These are phyloP conservation scores for Eristalis tenax DNA, from an alignment of 2,888 invertebrate genomes.

Conservation along the genomic window DNA sequence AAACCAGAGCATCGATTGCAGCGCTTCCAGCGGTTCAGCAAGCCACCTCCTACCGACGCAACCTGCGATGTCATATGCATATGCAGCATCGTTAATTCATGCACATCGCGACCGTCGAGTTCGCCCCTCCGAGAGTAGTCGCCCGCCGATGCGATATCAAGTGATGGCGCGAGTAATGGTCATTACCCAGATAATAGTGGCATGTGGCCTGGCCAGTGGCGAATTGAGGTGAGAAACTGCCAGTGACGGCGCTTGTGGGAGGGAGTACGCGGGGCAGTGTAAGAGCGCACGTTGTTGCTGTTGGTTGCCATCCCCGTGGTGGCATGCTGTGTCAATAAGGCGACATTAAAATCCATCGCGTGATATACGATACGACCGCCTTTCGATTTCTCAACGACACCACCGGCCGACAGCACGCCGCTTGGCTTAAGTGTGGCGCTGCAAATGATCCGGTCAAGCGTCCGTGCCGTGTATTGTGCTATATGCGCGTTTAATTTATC, in stretches of 20 bases:
- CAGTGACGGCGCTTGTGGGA: conserved; percentile 42
- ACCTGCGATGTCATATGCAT: not conserved
- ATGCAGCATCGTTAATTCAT: not conserved
- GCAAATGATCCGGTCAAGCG: conserved; percentile 33
- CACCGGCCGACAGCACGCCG: not conserved
- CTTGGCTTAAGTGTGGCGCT: not conserved
- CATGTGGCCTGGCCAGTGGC: conserved; percentile 32
- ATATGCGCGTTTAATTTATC: conserved; percentile 47
- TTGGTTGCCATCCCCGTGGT: conserved; percentile 39
- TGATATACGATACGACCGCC: conserved; percentile 71
- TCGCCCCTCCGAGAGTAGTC: not conserved
- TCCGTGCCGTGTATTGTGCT: conserved; percentile 43
- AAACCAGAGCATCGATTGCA: too few relatives aligned
- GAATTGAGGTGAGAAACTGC: conserved; percentile 58
- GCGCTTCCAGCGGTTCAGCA: not conserved
- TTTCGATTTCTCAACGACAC: conserved; percentile 59
- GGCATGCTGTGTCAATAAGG: conserved; percentile 69
- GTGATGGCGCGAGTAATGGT: conserved; percentile 56
- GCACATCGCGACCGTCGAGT: not conserved
- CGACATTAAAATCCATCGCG: conserved; percentile 64
- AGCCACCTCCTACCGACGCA: not conserved
- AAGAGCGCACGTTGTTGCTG: conserved; percentile 36
- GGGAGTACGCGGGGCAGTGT: conserved; percentile 8
- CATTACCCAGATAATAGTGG: conserved; percentile 57
- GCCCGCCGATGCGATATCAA: not conserved